These are phyloP conservation scores for Andrena minutula DNA, from an alignment of 2,888 invertebrate species.

Conservation along the genomic window DNA sequence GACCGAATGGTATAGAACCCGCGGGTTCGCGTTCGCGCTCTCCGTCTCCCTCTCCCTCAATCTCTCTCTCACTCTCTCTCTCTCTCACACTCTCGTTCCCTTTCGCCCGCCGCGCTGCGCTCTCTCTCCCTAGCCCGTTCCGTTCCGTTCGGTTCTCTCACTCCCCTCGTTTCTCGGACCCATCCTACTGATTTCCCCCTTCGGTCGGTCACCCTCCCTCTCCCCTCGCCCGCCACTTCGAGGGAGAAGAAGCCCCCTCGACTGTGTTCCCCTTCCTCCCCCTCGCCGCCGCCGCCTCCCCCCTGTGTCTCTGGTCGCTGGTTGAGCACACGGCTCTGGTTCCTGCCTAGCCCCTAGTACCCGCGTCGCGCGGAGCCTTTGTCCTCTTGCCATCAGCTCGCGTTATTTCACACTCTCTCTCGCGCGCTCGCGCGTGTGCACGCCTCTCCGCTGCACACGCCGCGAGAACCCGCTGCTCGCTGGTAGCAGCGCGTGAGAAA, in stretches of 20 bases:
- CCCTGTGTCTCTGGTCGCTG: slow-evolving; percentile 26
- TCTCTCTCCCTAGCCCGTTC: slow-evolving; percentile 21
- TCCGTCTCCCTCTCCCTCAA: slow-evolving; percentile 36
- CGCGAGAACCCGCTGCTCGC: slow-evolving; percentile 15
- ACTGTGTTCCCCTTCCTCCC: slow-evolving; percentile 51
- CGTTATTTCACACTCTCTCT: slow-evolving; percentile 83
- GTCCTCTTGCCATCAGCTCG: slow-evolving; percentile 82
- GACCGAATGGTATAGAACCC: slow-evolving; percentile 79
- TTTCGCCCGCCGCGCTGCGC: neutral
- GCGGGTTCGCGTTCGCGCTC: slow-evolving; percentile 82
- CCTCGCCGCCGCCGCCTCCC: slow-evolving; percentile 9
- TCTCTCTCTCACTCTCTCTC: neutral
- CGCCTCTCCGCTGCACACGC: slow-evolving; percentile 6
- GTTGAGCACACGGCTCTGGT: slow-evolving; percentile 63
- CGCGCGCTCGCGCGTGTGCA: slow-evolving; percentile 25
- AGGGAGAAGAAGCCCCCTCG: slow-evolving; percentile 70
- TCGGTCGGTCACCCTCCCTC: slow-evolving; percentile 60
- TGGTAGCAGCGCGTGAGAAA: slow-evolving; percentile 49
- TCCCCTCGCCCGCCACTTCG: slow-evolving; percentile 50
- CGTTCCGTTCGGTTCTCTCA: slow-evolving; percentile 24
- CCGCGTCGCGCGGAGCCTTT: slow-evolving; percentile 81
- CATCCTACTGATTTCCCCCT: slow-evolving; percentile 69
- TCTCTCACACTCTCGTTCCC: neutral
- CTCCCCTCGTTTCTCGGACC: slow-evolving; percentile 55
- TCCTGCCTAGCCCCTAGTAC: slow-evolving; percentile 76